phyloP scores from a whole-genome alignment of 2,113 vertebrate genomes.

The Nipponia nippon region DNA sequence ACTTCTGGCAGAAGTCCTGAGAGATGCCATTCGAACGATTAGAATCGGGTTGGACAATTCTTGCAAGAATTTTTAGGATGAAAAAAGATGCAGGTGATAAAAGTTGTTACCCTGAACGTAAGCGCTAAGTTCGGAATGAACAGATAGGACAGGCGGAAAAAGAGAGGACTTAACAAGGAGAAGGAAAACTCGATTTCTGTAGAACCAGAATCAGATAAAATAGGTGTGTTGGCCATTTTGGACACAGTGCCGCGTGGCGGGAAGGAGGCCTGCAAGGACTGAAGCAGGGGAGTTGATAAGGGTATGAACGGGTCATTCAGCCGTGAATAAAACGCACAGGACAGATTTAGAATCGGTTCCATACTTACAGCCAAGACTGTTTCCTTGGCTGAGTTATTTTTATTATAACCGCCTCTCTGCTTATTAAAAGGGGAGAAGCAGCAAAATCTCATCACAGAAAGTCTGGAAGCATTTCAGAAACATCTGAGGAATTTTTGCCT shows the following conservation, averaged over 20 bases:
- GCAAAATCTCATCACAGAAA: not conserved
- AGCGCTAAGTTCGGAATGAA: fast-evolving
- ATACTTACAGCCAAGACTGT: not conserved
- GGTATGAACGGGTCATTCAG: fast-evolving
- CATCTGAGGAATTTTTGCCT: not conserved
- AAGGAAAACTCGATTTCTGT: not conserved
- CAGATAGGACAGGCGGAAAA: not conserved
- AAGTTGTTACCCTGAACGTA: not conserved
- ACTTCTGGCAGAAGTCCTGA: not conserved
- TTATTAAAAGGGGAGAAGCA: not conserved
- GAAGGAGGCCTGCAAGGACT: not conserved
- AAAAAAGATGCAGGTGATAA: not conserved
- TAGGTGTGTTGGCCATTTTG: fast-evolving
- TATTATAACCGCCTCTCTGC: not conserved
- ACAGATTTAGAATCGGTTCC: not conserved
- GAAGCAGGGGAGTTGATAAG: not conserved
- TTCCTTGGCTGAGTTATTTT: not conserved
- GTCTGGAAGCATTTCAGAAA: not conserved
- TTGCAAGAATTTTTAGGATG: not conserved
- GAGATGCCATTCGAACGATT: fast-evolving
- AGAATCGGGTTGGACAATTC: not conserved
- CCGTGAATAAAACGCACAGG: fast-evolving
- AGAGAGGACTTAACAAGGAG: not conserved
- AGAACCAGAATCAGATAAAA: too few species aligned
- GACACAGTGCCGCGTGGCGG: fast-evolving